These are phyloP conservation scores for Oscheius sp. DNA, from an alignment of 2,888 invertebrate species.

Conservation along the genomic window DNA sequence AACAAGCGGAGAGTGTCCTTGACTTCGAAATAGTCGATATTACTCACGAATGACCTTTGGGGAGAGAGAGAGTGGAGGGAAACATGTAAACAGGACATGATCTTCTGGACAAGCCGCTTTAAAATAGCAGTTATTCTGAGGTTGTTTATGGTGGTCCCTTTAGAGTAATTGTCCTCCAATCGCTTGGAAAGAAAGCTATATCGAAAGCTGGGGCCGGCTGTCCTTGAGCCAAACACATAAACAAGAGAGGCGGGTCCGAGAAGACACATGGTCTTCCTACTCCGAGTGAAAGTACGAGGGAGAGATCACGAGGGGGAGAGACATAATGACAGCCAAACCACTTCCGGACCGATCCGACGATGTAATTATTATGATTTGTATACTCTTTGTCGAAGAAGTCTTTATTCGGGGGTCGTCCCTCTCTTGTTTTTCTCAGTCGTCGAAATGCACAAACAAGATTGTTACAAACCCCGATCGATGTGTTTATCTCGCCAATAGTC, in stretches of 20 bases:
- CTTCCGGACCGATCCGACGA: too few species aligned
- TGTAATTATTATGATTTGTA: too few species aligned
- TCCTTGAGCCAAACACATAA: constrained; percentile 15
- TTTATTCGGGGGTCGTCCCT: neutral
- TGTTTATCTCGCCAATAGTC: neutral
- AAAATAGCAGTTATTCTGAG: too few species aligned
- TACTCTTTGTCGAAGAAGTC: neutral
- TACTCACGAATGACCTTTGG: too few species aligned
- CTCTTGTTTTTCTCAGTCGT: neutral
- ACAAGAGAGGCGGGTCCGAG: constrained; percentile 12
- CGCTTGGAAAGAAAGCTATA: too few species aligned
- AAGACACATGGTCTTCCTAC: neutral
- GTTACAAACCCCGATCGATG: neutral
- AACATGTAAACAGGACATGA: too few species aligned
- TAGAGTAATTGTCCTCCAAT: constrained; percentile 1
- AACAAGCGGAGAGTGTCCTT: too few species aligned
- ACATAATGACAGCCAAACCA: neutral
- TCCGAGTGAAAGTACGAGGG: neutral
- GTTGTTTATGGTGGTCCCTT: neutral
- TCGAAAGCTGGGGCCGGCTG: constrained; percentile 18
- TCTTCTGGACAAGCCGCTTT: too few species aligned
- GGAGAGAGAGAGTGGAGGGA: too few species aligned
- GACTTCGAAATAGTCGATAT: too few species aligned
- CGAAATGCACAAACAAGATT: neutral
- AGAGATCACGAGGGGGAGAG: neutral